Conservation (phyloP, 2,797 vertebrate genomes). For the Hozukius guyotensis region DNA sequence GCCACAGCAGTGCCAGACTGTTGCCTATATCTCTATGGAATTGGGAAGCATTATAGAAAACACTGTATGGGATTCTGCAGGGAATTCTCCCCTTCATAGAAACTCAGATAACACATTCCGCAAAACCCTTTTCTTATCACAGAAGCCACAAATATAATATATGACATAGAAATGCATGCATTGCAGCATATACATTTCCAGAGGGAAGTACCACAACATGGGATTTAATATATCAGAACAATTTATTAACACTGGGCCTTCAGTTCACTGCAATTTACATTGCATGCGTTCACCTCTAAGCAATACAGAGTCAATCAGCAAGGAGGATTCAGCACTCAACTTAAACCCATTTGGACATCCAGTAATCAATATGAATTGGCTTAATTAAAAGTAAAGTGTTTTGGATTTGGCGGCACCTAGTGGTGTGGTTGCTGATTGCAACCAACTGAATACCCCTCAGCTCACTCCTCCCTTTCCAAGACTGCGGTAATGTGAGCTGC, state of each 20-base stretch:
- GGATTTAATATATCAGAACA: neutral
- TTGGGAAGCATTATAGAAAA: neutral
- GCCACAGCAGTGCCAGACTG: neutral
- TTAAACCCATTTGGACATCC: neutral
- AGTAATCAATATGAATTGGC: neutral
- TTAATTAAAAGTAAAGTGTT: neutral
- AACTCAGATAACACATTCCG: neutral
- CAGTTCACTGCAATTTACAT: neutral
- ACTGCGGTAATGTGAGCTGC: too few species aligned
- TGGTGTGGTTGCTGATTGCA: too few species aligned
- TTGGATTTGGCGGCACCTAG: too few species aligned
- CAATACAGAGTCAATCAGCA: neutral
- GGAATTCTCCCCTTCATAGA: neutral
- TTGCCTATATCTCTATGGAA: neutral
- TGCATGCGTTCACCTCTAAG: neutral
- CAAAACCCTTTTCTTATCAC: neutral
- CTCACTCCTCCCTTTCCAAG: too few species aligned
- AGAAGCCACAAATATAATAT: neutral
- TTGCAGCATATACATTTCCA: neutral
- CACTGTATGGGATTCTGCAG: neutral
- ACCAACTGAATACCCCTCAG: too few species aligned
- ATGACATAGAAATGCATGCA: neutral
- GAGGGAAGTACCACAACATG: neutral
- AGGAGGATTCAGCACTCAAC: too few species aligned
- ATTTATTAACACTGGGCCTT: neutral